Evolutionary conservation across 1,140 invertebrate species (phyloP).

Genomic region (Drosophila nigromelanica): DNA sequence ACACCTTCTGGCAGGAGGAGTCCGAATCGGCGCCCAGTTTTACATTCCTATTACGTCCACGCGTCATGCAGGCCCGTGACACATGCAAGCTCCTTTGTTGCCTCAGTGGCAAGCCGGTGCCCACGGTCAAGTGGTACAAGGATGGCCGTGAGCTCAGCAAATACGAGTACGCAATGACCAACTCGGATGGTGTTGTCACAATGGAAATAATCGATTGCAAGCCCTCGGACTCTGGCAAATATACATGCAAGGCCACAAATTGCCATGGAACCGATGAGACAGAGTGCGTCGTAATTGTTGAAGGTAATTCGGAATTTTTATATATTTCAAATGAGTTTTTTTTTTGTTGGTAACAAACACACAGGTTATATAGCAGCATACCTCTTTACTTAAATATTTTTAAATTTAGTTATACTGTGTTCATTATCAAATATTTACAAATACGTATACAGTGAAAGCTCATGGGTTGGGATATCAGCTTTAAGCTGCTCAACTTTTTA

Average conservation of each 20-base stretch:
- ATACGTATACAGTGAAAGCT: no score
- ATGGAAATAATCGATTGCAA: constrained; percentile 98
- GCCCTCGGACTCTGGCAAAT: constrained; percentile 97
- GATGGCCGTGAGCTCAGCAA: constrained; percentile 95
- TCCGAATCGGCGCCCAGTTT: constrained; percentile 96
- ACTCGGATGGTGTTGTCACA: constrained; percentile 96
- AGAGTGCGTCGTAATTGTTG: constrained; percentile 97
- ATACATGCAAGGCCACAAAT: constrained; percentile 96
- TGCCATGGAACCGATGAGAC: constrained; percentile 97
- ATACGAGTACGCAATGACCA: constrained; percentile 94
- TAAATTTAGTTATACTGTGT: no score
- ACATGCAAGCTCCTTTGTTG: constrained; percentile 99
- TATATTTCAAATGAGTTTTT: no score
- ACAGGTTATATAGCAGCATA: no score
- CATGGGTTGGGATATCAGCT: no score
- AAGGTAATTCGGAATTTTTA: constrained; percentile 87
- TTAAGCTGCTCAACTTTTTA: no score
- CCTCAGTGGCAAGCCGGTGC: constrained; percentile 95
- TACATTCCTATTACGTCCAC: constrained; percentile 98
- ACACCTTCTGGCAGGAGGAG: constrained; percentile 92
- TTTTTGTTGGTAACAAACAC: no score
- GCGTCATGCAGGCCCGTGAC: constrained; percentile 97
- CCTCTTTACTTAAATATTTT: no score
- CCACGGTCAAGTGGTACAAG: constrained; percentile 96
- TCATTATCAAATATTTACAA: no score